Evolutionary conservation across 2,888 invertebrate genomes (phyloP), one percentile per base, ranked within the genome.

Genomic region (Eristalis tenax): DNA sequence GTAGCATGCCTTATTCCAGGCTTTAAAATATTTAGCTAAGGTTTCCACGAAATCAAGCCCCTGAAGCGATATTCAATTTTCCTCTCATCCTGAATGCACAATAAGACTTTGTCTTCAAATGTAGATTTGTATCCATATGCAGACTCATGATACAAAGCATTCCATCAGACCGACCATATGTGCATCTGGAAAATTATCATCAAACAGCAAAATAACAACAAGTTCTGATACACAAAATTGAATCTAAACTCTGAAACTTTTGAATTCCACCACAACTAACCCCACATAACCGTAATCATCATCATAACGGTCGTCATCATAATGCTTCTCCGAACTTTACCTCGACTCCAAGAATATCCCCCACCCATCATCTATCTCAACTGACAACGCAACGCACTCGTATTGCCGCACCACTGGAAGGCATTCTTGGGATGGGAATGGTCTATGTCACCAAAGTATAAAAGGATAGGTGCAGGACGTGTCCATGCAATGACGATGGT

Each of bases 311-410:
- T 26, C 50, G 18, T 50, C 43, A 63, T 63, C 66, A 63, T 56
- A 65, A 78, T 65, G 59, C 59, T 63, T 80, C 81, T 56, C 65
- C 35, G 61, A 35, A 77, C 63, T 74, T 81, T 73, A 11, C 8
- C 57, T 18, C 50, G 43, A 64, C 35, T 76, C 84, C 13, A 66
- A 70, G 73, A 77, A 63, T n/a, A 77, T 81, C 69, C 65, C 66
- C 15, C 26, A 28, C 22, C 11, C 26, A 80, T 80, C 68, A 61
- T 77, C 69, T 77, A 50, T 70, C 82, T 70, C 77, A 18, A 77
- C 38, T 6, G 43, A 75, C 71, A 59, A 82, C 78, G 83, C 83
- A 78, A 86, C 83, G 83, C 83, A 78, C 74, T 57, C 11, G 35
- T 32, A 56, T 57, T 59, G 10, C 23, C 50, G 50, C 2, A n/a